Base-by-base conservation (phyloP, 2,888 invertebrate species). In the Troilus luridus region DNA sequence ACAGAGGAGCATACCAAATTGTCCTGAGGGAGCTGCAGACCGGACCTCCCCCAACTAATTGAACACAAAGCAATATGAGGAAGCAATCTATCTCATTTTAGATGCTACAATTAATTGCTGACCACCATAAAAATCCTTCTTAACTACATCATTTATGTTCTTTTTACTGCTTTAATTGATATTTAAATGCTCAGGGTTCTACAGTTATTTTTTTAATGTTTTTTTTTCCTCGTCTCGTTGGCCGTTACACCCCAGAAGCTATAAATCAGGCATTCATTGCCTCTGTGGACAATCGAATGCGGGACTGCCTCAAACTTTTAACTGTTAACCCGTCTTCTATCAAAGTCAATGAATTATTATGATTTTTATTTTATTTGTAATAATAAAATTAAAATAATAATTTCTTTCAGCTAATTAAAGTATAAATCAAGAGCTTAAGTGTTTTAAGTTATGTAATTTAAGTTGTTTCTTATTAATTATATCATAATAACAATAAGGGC, bases 111-210 rank as follows among this genome's bases (percentile, higher is more conserved):
- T 89, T 89, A 64, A 54, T 21, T 54, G 3, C 89, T 89, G 21
- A 12, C 89, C 89, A 67, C 64, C 89, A 89, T 89, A 89, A 89
- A 89, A 89, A 89, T 89, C 89, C 60, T 17, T 54, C 88, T 62
- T 88, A 88, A 88, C 59, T 59, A 24, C 59, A 88, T 59, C 88
- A 88, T 89, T 89, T 89, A 89, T 89, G 89, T 89, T 89, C 89
- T 89, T 89, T 89, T 89, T 89, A 89, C 67, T 89, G 89, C 56
- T 67, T 89, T 89, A 89, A 89, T 89, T 89, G 89, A 89, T 89
- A 89, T 89, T 89, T 89, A 89, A 89, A 89, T 89, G 62, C n/a
- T 85, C 56, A 10, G 85, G 85, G 54, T n/a, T 58, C 56, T 6
- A n/a, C 85, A 85, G 85, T 85, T 72, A 81, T 21, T 54, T 56